Evolutionary conservation across 2,797 vertebrate genomes (phyloP), one percentile per base, ranked within the genome.

Genomic region (Amphiprion clarkii): DNA sequence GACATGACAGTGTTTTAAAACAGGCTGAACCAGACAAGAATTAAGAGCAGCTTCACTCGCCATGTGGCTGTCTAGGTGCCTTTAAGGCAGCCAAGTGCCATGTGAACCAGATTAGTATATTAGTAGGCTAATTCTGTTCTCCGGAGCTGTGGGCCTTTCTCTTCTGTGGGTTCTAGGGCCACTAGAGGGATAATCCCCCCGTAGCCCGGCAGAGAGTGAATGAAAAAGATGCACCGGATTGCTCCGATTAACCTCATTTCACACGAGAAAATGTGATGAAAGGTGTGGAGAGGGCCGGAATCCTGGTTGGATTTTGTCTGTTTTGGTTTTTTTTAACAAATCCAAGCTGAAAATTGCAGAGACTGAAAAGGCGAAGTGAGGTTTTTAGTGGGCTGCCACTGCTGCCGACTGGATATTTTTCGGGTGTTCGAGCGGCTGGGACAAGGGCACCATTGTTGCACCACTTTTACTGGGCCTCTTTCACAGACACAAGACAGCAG

Each of bases 91-190:
- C 74, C 63, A 11, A 61, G 49, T 27, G 44, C 60, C 87, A 85
- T 83, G 89, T 87, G 86, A 91, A 85, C 57, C 83, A 89, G 92
- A 92, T 93, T 89, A 92, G 82, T 83, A 76, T 67, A 87, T 92
- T 88, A 91, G 79, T 67, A 62, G 86, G 78, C 81, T 92, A 89
- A 91, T 91, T 88, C 87, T 74, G 79, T 46, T 87, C 82, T 67
- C 40, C 2, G 70, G 83, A 67, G 71, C 82, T 55, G 69, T 11
- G 25, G 71, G 63, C 39, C 44, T 46, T 71, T 84, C 76, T 82
- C 62, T 68, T 59, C 65, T 63, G 65, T 77, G 59, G 40, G 31
- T 58, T 67, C 13, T 46, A 25, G 59, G 44, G 31, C 78, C 79
- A 82, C 80, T 57, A 25, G 71, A 73, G 81, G 65, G 69, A 57